These are phyloP conservation scores for Amazona guildingii DNA, from an alignment of 2,113 vertebrate species.

Conservation along the genomic window DNA sequence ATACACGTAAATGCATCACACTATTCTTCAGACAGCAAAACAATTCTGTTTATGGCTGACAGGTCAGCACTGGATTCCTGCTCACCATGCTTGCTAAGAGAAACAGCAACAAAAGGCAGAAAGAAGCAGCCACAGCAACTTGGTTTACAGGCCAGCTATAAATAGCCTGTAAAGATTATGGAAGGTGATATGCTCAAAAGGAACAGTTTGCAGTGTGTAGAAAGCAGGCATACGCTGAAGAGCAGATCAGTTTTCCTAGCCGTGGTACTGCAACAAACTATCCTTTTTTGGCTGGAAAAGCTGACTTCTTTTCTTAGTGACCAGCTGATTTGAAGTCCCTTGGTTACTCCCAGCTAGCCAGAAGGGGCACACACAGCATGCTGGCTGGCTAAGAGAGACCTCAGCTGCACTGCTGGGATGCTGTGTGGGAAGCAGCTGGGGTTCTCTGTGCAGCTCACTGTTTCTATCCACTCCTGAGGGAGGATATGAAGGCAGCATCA, in stretches of 20 bases:
- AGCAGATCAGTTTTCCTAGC: neutral
- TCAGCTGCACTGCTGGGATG: neutral
- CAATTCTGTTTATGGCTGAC: neutral
- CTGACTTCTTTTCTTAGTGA: neutral
- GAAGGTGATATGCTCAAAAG: neutral
- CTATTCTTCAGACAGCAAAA: neutral
- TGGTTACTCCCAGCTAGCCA: neutral
- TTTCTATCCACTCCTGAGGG: neutral
- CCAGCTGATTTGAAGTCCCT: fast-evolving
- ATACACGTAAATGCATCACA: fast-evolving
- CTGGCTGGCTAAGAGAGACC: neutral
- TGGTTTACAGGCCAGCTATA: neutral
- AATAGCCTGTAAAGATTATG: neutral
- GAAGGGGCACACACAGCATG: too few species aligned
- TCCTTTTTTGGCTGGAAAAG: neutral
- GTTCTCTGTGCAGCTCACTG: neutral
- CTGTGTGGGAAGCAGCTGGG: neutral
- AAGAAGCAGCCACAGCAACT: neutral
- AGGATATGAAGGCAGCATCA: neutral
- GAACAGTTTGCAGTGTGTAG: neutral
- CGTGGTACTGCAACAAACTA: neutral
- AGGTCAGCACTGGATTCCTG: neutral
- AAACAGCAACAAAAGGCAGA: neutral
- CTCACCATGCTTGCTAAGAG: neutral
- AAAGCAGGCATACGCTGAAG: neutral